phyloP scores from a whole-genome alignment of 2,113 vertebrate species.

The Taurulus bubalis region DNA sequence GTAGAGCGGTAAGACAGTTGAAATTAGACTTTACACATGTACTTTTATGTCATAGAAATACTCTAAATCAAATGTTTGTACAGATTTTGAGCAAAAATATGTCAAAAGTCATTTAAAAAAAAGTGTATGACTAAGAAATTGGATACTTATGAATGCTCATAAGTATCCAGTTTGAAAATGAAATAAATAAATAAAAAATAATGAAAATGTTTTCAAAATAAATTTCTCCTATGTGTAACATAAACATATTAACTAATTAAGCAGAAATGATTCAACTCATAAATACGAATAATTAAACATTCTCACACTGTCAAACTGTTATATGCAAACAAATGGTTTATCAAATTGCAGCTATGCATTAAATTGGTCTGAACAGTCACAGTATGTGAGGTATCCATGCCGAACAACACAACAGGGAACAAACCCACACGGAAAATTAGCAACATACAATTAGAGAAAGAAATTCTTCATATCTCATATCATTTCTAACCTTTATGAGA shows the following conservation, averaged over 20 bases:
- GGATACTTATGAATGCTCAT: too few species aligned
- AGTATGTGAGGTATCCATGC: slow-evolving; percentile 16
- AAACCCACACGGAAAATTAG: slow-evolving; percentile 67
- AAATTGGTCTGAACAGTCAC: slow-evolving; percentile 41
- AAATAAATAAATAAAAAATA: too few species aligned
- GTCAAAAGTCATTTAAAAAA: not conserved
- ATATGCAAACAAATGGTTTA: slow-evolving; percentile 25
- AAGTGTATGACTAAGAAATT: not conserved
- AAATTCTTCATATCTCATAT: slow-evolving; percentile 63
- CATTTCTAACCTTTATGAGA: slow-evolving; percentile 77
- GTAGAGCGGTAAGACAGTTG: not conserved
- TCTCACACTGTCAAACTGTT: slow-evolving; percentile 2
- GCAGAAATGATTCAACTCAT: slow-evolving; percentile 11
- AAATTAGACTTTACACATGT: not conserved
- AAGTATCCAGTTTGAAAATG: not conserved
- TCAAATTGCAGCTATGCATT: slow-evolving; percentile 29
- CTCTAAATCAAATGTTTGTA: not conserved
- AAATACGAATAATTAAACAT: slow-evolving; percentile 1
- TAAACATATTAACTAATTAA: not conserved
- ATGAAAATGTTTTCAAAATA: not conserved
- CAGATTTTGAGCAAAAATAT: not conserved
- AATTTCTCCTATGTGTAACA: not conserved
- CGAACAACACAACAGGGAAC: slow-evolving; percentile 48
- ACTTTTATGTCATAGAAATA: not conserved
- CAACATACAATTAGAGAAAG: slow-evolving; percentile 71